phyloP scores from a whole-genome alignment of 2,888 invertebrate species.

The Oscheius sp. region DNA sequence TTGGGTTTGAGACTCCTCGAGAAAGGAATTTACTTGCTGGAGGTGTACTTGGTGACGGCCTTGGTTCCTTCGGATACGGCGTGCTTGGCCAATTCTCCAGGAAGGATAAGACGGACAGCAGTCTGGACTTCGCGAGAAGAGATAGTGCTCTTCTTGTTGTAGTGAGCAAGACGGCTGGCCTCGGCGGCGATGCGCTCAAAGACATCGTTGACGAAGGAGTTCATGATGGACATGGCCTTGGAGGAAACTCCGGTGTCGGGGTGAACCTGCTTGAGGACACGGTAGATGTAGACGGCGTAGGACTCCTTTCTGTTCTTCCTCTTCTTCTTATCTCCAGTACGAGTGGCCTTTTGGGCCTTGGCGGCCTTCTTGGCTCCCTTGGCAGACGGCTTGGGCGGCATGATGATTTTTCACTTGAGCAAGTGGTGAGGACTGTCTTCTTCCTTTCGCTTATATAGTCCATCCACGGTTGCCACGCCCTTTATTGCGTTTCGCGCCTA shows the following conservation, averaged over 20 bases:
- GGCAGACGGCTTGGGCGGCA: constrained; percentile 64
- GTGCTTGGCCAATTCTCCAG: constrained; percentile 55
- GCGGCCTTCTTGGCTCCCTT: constrained; percentile 70
- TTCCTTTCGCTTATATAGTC: background rate
- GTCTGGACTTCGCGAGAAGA: constrained; percentile 73
- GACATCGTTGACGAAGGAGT: constrained; percentile 81
- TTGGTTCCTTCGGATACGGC: constrained; percentile 52
- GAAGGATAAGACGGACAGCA: constrained; percentile 53
- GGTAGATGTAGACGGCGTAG: constrained; percentile 75
- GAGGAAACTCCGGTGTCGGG: constrained; percentile 78
- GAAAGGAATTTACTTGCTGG: constrained; percentile 39
- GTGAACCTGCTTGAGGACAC: constrained; percentile 74
- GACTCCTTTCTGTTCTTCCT: constrained; percentile 63
- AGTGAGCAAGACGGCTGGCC: constrained; percentile 75
- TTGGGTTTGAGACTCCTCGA: constrained; percentile 42
- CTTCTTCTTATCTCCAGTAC: constrained; percentile 69
- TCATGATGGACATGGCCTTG: constrained; percentile 81
- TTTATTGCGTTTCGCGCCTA: background rate
- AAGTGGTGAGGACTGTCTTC: background rate
- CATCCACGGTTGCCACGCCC: background rate
- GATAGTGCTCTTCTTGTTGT: constrained; percentile 78
- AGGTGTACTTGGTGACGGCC: constrained; percentile 54
- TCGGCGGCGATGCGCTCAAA: constrained; percentile 78
- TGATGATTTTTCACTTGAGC: constrained; percentile 25
- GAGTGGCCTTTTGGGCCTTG: constrained; percentile 59